These are phyloP conservation scores for Kuschelorhynchus macadamiae DNA, from an alignment of 2,888 invertebrate species.

Conservation along the genomic window DNA sequence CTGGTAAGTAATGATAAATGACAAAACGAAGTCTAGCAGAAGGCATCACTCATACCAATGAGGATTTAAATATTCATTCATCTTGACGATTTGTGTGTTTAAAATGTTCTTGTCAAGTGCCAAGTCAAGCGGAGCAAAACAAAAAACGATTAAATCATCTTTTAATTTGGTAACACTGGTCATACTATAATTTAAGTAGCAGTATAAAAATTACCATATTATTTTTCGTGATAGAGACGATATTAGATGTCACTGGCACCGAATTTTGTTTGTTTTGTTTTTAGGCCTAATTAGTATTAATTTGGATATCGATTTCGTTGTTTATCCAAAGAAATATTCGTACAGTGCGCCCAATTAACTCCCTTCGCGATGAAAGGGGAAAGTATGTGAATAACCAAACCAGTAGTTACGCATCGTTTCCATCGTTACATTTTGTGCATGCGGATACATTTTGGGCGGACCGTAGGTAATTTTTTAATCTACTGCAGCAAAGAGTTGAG, in stretches of 20 bases:
- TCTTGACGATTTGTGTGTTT: neutral
- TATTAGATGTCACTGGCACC: slow-evolving; percentile 39
- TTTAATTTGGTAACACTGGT: slow-evolving; percentile 25
- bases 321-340: slow-evolving; percentile 4
- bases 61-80: slow-evolving; percentile 5
- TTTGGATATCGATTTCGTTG: neutral
- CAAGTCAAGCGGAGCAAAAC: slow-evolving; percentile 11
- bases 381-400: no score
- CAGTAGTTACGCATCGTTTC: no score
- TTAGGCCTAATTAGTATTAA: slow-evolving; percentile 21
- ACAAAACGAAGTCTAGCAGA: neutral
- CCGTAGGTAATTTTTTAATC: no score
- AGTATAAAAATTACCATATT: slow-evolving; percentile 26
- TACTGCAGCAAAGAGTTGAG: no score
- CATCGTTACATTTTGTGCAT: no score
- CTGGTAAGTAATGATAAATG: slow-evolving; percentile 5
- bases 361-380: no score
- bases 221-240: slow-evolving; percentile 23
- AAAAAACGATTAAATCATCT: slow-evolving; percentile 33
- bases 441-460: no score
- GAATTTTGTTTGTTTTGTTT: slow-evolving; percentile 23
- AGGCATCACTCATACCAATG: neutral
- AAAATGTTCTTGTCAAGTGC: slow-evolving; percentile 5
- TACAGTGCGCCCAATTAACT: no score
- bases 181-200: slow-evolving; percentile 15